Conservation (phyloP, 2,888 invertebrate genomes). For the Opisthograptis luteolata region DNA sequence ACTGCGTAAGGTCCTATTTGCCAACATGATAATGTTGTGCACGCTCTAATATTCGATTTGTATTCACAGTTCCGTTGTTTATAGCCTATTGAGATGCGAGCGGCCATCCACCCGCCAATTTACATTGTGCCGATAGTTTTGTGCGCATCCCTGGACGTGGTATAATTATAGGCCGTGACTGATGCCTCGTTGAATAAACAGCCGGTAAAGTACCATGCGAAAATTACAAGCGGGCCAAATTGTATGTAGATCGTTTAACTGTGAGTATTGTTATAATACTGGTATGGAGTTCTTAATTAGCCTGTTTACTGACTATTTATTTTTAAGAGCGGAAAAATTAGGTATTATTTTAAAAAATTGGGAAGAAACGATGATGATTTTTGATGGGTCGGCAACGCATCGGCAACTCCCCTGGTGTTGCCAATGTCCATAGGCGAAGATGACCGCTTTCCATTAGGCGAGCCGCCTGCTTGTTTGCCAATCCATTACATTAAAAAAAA, state of each 20-base stretch:
- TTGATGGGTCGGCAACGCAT: no score
- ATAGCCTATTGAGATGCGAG: constrained; percentile 77
- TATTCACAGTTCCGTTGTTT: constrained; percentile 80
- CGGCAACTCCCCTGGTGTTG: no score
- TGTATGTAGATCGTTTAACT: no score
- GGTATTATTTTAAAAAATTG: no score
- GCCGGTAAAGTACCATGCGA: constrained; percentile 5
- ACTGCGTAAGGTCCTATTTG: constrained; percentile 33
- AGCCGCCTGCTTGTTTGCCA: no score
- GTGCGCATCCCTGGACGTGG: constrained; percentile 52
- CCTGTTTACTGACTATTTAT: no score
- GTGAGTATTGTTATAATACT: not conserved
- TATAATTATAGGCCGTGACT: constrained; percentile 54
- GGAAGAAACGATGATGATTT: no score
- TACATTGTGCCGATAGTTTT: constrained; percentile 74
- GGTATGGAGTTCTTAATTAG: no score
- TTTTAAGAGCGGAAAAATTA: no score
- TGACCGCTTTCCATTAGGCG: no score
- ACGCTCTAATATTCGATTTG: constrained; percentile 80
- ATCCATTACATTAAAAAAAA: no score
- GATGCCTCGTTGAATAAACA: constrained; percentile 25
- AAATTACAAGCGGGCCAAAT: constrained; percentile 1
- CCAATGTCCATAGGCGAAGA: no score
- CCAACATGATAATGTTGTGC: constrained; percentile 65
- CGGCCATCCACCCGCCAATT: constrained; percentile 72